These are phyloP conservation scores for Trichonephila inaurata DNA, from an alignment of 1,140 invertebrate genomes.

Conservation along the genomic window DNA sequence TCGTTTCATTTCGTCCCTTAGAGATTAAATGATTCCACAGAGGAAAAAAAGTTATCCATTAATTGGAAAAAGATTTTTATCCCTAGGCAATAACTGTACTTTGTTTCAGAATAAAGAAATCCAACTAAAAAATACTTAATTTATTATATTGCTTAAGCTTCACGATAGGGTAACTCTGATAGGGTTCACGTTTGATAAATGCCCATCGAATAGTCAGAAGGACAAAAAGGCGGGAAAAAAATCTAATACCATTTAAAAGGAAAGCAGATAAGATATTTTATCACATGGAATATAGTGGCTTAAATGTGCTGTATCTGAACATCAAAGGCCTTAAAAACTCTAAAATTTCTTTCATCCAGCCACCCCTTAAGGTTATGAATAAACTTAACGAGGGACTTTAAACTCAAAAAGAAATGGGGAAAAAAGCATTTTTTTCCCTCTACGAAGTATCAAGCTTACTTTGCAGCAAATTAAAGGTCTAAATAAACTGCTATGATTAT, in stretches of 20 bases:
- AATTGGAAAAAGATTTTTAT: conserved; percentile 54
- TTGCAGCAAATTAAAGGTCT: too few species aligned
- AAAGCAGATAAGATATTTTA: not conserved
- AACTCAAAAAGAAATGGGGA: not conserved
- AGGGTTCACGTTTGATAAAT: conserved; percentile 22
- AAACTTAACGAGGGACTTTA: not conserved
- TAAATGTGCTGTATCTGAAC: not conserved
- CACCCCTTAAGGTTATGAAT: conserved; percentile 23
- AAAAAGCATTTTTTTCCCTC: not conserved
- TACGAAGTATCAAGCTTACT: too few species aligned
- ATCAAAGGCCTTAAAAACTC: not conserved
- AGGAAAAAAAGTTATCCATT: conserved; percentile 28
- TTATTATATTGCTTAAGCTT: not conserved
- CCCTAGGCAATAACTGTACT: not conserved
- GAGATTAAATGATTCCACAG: conserved; percentile 45
- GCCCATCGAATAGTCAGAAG: not conserved
- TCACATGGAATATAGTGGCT: not conserved
- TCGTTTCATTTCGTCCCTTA: not conserved
- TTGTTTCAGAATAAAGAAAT: conserved; percentile 13
- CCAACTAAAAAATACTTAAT: not conserved
- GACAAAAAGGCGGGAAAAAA: not conserved
- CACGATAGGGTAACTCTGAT: not conserved
- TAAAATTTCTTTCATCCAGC: not conserved
- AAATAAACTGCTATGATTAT: too few species aligned
- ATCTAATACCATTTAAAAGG: not conserved